Evolutionary conservation across 92 coral and sea anemone species (phyloP), one percentile per base, ranked within the genome.

Genomic region (Desmophyllum pertusum): DNA sequence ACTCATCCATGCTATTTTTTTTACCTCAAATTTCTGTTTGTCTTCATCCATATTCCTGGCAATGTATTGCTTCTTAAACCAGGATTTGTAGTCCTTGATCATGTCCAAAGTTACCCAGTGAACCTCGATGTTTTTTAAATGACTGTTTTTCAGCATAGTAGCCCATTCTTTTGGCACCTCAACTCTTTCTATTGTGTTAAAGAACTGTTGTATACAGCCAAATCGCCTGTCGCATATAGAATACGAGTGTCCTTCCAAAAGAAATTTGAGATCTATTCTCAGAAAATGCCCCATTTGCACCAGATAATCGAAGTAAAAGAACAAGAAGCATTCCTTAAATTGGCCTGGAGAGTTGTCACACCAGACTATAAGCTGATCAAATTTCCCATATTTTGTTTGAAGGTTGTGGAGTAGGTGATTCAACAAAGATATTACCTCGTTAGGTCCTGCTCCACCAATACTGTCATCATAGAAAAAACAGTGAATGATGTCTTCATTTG

Each of bases 71-170:
- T 19, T 70, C 6, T 19, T 41, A 8, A 70, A 17, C 10, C 6
- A 70, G 52, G 51, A 21, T 70, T 70, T 70, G 7, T 70, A 70
- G 52, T 70, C 31, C 76, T 23, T 39, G 13, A 70, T 70, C 76
- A 14, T 23, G 21, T 41, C 51, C 31, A 70, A n/a, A 41, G 23
- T 40, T 10, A 70, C 76, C 76, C 76, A 41, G 76, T 70, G n/a
- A 48, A 30, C 39, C 39, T 41, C 5, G 2, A 41, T 35, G 7
- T 41, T 25, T 39, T 27, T 4, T 15, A 70, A 17, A 18, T 9
- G 52, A 17, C 76, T 70, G 29, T 41, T 23, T 41, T 7, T 33
- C 17, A 70, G 15, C 3, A 30, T 10, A 11, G 25, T 13, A 39
- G 50, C 51, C 53, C 76, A 70, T 21, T 70, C 76, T 41, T 41